Conservation (phyloP, 2,113 vertebrate species). For the Collichthys lucidus region DNA sequence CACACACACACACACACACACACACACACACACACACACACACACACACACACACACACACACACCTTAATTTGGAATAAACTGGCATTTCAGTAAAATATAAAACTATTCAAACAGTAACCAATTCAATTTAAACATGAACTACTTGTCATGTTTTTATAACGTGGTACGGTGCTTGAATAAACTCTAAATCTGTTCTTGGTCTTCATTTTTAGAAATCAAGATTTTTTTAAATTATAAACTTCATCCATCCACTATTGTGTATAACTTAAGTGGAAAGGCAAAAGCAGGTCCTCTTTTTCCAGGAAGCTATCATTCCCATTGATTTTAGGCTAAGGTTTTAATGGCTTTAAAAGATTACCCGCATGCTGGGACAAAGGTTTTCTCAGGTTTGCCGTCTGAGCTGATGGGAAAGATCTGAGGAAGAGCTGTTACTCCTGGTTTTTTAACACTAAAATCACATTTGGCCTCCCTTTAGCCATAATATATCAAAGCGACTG, state of each 20-base stretch:
- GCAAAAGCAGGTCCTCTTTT: neutral
- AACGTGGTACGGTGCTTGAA: neutral
- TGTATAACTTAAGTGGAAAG: neutral
- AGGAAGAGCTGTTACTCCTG: neutral
- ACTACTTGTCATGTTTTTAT: neutral
- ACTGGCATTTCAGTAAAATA: neutral
- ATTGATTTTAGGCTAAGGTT: neutral
- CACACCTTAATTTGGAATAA: neutral
- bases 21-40: neutral
- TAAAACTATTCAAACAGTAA: neutral
- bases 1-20: neutral
- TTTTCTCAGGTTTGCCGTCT: neutral
- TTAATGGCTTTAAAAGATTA: neutral
- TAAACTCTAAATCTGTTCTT: neutral
- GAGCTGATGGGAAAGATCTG: neutral
- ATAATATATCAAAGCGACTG: slow-evolving; percentile 30
- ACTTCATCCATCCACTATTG: neutral
- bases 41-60: slow-evolving; percentile 3
- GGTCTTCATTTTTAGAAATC: neutral
- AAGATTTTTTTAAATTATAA: neutral
- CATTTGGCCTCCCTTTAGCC: slow-evolving; percentile 31
- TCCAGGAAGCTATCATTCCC: neutral
- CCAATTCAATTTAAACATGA: neutral
- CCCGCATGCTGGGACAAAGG: neutral
- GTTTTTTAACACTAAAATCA: slow-evolving; percentile 2